Percentiles rank a stretch among this genome's conserved stretches.
Evolutionary conservation across 2,113 vertebrate genomes (phyloP).

Genomic region (Eulacestoma nigropectus): DNA sequence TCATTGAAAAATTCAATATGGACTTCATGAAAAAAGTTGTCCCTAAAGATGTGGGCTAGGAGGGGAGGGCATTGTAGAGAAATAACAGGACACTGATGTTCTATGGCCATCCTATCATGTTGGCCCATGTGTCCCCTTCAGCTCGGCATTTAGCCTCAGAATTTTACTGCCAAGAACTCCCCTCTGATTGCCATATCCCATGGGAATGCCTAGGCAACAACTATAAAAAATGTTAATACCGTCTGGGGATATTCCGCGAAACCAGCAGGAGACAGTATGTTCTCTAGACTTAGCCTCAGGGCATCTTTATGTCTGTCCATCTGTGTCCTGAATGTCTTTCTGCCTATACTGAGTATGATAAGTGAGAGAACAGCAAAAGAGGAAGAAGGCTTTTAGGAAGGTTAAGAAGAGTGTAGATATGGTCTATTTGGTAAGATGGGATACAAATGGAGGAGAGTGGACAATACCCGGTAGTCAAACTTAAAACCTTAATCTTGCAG

Average conservation of each 20-base stretch:
- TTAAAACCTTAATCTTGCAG: neutral
- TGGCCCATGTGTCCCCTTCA: neutral
- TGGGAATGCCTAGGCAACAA: neutral
- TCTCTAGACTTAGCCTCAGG: neutral
- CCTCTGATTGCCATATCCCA: neutral
- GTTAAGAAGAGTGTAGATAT: neutral
- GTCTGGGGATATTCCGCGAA: neutral
- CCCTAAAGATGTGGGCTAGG: fast-evolving
- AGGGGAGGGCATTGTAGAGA: neutral
- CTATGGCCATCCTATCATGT: fast-evolving
- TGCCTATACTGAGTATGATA: neutral
- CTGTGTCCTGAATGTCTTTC: neutral
- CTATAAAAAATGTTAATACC: neutral
- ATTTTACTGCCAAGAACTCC: neutral
- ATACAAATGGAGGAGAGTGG: neutral
- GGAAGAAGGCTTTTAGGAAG: neutral
- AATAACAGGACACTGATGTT: neutral
- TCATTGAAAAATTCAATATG: neutral
- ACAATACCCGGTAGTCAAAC: fast-evolving
- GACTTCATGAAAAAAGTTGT: neutral
- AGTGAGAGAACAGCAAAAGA: neutral
- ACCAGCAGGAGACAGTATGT: neutral
- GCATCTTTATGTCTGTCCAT: neutral
- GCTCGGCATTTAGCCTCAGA: neutral
- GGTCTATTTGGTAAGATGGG: neutral